Base-by-base conservation (phyloP, 1,140 invertebrate species). In the Pseudomyrmex pallidus region DNA sequence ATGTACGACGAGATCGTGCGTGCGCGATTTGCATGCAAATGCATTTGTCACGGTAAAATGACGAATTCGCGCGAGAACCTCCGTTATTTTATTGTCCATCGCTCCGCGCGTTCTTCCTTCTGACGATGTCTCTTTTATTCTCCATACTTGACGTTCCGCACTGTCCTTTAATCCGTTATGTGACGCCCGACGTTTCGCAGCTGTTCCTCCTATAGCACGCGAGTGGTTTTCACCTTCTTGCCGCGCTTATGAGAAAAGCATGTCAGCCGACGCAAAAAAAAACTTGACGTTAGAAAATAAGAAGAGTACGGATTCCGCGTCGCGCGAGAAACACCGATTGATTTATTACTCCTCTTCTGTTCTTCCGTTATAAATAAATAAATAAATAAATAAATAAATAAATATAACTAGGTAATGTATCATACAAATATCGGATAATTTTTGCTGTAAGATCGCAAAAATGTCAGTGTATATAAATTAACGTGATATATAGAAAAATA, bases 161-260 rank as follows among this genome's bases (percentile, higher is more conserved):
- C 54, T 59, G 46, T 80, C 68, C 76, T 80, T 80, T 80, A 80
- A 80, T 72, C 76, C 66, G 76, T 80, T 80, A 80, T 70, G 66
- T 25, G 76, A 80, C 56, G 76, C 76, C 22, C 54, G 76, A 80
- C 66, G 76, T 80, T 72, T 35, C 76, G 66, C 76, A 80, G 76
- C 76, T 80, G 76, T 80, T 80, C 66, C 35, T 35, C 4, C 76
- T 70, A 59, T 61, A 80, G 66, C 76, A 80, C 66, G 66, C 66
- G 64, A 80, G 46, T 72, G 66, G 66, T 70, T 80, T 72, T 80
- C 64, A 70, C 48, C 54, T 80, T 59, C 57, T 80, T 80, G 66
- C 46, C 76, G 44, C 22, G 44, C 54, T 80, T 80, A 80, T 72
- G 67, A 78, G 64, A 70, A 72, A 59, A 72, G 76, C 76, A 72